Percentiles rank a stretch among this genome's conserved stretches.
These are phyloP conservation scores for Machaerirhynchus nigripectus DNA, from an alignment of 2,113 vertebrate genomes.

Conservation along the genomic window DNA sequence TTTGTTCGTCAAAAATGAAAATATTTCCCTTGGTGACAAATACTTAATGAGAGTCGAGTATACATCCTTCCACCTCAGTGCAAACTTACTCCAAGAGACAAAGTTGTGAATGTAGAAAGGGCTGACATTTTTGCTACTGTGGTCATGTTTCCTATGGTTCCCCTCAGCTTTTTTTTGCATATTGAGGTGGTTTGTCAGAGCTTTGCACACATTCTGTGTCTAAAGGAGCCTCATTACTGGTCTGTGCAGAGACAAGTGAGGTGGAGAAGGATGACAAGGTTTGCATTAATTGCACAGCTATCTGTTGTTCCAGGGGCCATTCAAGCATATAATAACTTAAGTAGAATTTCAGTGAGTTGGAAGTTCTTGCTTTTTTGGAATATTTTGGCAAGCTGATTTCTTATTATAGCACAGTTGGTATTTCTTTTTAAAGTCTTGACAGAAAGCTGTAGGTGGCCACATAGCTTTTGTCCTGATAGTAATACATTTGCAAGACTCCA, in stretches of 20 bases:
- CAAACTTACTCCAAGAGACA: not conserved
- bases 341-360: slow-evolving; percentile 66
- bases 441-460: slow-evolving; percentile 44
- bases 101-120: not conserved
- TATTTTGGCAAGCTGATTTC: slow-evolving; percentile 60
- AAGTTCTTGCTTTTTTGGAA: slow-evolving; percentile 60
- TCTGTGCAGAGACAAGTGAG: slow-evolving; percentile 49
- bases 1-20: not conserved
- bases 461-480: slow-evolving; percentile 5
- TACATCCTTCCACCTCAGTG: not conserved
- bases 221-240: slow-evolving; percentile 66
- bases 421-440: slow-evolving; percentile 62
- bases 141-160: not conserved
- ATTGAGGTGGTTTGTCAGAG: slow-evolving; percentile 54
- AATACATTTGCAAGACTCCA: not conserved
- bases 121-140: not conserved
- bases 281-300: slow-evolving; percentile 73
- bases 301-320: slow-evolving; percentile 63
- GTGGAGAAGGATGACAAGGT: slow-evolving; percentile 61
- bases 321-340: slow-evolving; percentile 74
- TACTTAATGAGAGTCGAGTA: accelerated
- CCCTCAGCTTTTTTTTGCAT: slow-evolving; percentile 14
- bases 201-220: slow-evolving; percentile 11
- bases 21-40: not conserved
- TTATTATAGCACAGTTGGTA: slow-evolving; percentile 61